A percentile compares a stretch with the other conserved stretches of the same genome.
Evolutionary conservation across 2,888 invertebrate genomes (phyloP).

Genomic region (Nomada fabriciana): DNA sequence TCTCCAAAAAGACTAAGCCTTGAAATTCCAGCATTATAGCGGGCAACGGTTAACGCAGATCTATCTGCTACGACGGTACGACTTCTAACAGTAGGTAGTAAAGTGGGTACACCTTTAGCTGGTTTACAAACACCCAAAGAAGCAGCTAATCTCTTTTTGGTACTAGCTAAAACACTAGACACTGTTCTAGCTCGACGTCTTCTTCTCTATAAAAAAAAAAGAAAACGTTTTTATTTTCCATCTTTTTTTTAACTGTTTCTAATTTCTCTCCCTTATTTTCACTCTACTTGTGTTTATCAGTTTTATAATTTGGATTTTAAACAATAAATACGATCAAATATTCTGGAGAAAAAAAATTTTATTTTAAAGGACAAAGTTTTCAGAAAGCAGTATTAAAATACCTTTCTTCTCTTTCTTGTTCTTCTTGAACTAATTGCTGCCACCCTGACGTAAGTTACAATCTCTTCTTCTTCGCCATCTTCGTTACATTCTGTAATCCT

Average conservation of each 20-base stretch:
- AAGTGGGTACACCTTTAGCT: constrained; percentile 46
- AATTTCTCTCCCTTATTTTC: neutral
- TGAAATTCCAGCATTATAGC: constrained; percentile 85
- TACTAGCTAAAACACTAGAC: constrained; percentile 70
- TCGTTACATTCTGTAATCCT: constrained; percentile 79
- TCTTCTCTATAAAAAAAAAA: constrained; percentile 76
- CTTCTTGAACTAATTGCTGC: constrained; percentile 51
- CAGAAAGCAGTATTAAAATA: constrained; percentile 27
- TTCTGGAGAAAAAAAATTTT: constrained; percentile 23
- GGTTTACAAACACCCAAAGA: constrained; percentile 84
- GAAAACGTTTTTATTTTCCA: constrained; percentile 32
- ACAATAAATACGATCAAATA: constrained; percentile 25
- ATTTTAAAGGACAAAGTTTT: constrained; percentile 3
- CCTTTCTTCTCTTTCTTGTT: constrained; percentile 57
- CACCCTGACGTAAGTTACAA: constrained; percentile 80
- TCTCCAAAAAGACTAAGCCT: constrained; percentile 89
- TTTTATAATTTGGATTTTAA: constrained; percentile 20
- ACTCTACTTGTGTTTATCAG: neutral
- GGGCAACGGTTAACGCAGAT: constrained; percentile 65
- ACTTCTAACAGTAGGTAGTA: constrained; percentile 71
- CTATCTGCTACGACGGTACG: constrained; percentile 57
- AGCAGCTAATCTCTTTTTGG: constrained; percentile 85
- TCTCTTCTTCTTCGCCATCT: constrained; percentile 80
- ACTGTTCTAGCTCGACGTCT: constrained; percentile 72
- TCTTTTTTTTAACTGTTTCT: constrained; percentile 6